Base-by-base conservation (phyloP, 2,888 invertebrate species). In the Rhogogaster chlorosoma region DNA sequence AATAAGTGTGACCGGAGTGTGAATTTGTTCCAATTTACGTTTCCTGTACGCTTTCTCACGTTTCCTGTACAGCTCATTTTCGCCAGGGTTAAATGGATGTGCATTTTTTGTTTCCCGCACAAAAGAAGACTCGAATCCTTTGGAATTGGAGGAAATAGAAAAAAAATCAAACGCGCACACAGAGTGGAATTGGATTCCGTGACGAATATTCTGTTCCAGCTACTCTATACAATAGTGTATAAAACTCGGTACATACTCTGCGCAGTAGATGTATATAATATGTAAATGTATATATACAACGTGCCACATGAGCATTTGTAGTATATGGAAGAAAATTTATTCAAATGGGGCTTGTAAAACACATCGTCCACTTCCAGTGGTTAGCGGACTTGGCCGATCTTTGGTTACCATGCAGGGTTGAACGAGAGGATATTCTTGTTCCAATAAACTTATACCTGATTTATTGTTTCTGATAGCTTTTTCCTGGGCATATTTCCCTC, bases 401-500 rank as follows among this genome's bases (percentile, higher is more conserved):
- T 67, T 32, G 32, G 32, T 67, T 67, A 26, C 12, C 26, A 12
- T 29, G 32, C 32, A 15, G 29, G 67, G 61, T 61, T 29, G 61
- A 61, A 29, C 61, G 26, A 61, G 26, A 38, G 42, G 71, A 42
- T n/a, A 73, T 73, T 42, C 70, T 42, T 42, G 15, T 42, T 73
- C 71, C 26, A 42, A 42, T 12, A 73, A 73, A 73, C 22, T 73
- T 73, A 42, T 73, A 10, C 38, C 42, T 22, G 71, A 73, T 73
- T 42, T 73, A 73, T 73, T 73, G 71, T 73, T 22, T 42, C 42
- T 73, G n/a, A 73, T 73, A 73, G 71, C n/a, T n/a, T 36, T 10
- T 70, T 73, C 22, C 71, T 10, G 38, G 42, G 53, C n/a, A 26
- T 42, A 73, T 73, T 38, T 26, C 22, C 22, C 10, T 26, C 26